Evolutionary conservation across 2,113 vertebrate genomes (phyloP).

Genomic region (Carassius carassius): DNA sequence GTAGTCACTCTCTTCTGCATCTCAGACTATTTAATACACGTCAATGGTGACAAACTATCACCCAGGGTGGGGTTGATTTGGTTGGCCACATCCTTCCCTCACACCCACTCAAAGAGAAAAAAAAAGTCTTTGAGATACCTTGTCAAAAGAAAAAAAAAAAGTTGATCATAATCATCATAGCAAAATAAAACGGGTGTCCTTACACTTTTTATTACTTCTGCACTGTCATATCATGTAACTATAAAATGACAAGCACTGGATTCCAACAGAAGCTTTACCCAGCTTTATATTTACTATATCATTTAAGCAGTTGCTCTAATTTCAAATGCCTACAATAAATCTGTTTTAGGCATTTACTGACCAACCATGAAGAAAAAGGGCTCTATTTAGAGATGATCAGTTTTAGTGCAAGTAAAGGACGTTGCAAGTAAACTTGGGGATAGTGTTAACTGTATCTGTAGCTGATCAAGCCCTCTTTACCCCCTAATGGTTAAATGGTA

Average conservation of each 20-base stretch:
- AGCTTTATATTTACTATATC: not conserved
- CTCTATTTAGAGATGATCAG: not conserved
- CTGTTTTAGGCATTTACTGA: not conserved
- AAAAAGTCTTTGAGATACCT: not conserved
- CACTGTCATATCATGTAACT: not conserved
- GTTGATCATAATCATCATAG: not conserved
- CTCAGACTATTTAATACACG: slow-evolving; percentile 21
- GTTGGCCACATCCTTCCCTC: slow-evolving; percentile 51
- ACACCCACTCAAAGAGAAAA: slow-evolving; percentile 19
- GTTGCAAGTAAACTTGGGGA: not conserved
- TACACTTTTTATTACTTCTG: not conserved
- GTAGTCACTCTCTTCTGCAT: not conserved
- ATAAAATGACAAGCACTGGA: not conserved
- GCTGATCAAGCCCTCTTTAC: not conserved
- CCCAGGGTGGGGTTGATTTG: not conserved
- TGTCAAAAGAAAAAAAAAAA: not conserved
- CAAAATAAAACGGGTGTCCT: not conserved
- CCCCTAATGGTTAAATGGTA: not conserved
- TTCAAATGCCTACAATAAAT: not conserved
- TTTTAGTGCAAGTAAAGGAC: not conserved
- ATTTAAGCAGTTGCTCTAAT: not conserved
- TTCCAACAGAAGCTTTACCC: no score
- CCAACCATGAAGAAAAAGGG: not conserved
- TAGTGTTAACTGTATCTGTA: not conserved
- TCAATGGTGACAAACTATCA: slow-evolving; percentile 23